These are phyloP conservation scores for Hydractinia symbiolongicarpus DNA, from an alignment of 30 jellyfish, hydroid and myxozoan genomes.

Conservation along the genomic window DNA sequence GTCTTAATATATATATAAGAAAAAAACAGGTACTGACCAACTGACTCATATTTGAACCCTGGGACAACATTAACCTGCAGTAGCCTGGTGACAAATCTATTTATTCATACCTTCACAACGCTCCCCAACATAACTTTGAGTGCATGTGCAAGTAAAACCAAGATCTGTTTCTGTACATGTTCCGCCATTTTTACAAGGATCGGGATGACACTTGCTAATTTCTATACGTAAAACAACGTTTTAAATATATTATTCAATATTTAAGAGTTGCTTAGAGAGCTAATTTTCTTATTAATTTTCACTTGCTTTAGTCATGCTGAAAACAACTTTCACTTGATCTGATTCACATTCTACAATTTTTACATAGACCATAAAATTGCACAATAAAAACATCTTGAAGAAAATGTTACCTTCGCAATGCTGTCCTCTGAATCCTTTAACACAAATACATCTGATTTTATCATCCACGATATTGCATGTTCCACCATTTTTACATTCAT, in stretches of 20 bases:
- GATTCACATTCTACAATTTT: too few species aligned
- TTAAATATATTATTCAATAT: neutral
- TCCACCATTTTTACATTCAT: slow-evolving; percentile 32
- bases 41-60: too few species aligned
- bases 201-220: slow-evolving; percentile 75
- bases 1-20: too few species aligned
- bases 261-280: neutral
- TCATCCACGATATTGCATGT: slow-evolving; percentile 23
- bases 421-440: slow-evolving; percentile 26
- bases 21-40: too few species aligned
- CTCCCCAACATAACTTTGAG: slow-evolving; percentile 57
- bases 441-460: slow-evolving; percentile 26
- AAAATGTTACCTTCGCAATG: slow-evolving; percentile 28
- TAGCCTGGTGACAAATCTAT: too few species aligned
- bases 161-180: slow-evolving; percentile 43
- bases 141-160: slow-evolving; percentile 38
- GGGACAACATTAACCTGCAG: too few species aligned
- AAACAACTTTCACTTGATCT: too few species aligned
- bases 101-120: slow-evolving; percentile 63
- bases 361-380: too few species aligned
- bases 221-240: slow-evolving; percentile 14
- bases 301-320: too few species aligned
- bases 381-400: too few species aligned
- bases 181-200: slow-evolving; percentile 90
- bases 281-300: neutral